A percentile compares a stretch with the other conserved stretches of the same genome.
These are phyloP conservation scores for Elymnias hypermnestra DNA, from an alignment of 1,140 invertebrate genomes.

Conservation along the genomic window DNA sequence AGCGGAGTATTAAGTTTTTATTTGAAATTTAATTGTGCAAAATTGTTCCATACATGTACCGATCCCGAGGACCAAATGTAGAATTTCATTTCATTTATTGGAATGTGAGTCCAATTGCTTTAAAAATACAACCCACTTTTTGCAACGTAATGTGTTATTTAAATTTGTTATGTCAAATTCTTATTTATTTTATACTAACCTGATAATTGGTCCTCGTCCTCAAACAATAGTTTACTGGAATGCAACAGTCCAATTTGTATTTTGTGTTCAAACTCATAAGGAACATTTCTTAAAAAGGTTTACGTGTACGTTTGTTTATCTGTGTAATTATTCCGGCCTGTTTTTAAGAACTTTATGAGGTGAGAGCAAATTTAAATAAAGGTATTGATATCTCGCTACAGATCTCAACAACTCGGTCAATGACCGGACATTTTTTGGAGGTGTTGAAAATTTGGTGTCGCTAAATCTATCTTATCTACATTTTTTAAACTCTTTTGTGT, in stretches of 20 bases:
- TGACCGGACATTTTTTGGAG: too few relatives aligned
- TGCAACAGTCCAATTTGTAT: too few relatives aligned
- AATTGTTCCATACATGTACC: conserved; percentile 59
- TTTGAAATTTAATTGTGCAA: conserved; percentile 59
- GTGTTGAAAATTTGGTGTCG: too few relatives aligned
- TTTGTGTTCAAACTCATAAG: too few relatives aligned
- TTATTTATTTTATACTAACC: conserved; percentile 40
- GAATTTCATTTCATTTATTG: conserved; percentile 5
- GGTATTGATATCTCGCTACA: conserved; percentile 21
- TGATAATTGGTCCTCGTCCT: conserved; percentile 31
- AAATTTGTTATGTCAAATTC: conserved; percentile 25
- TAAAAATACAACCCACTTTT: too few relatives aligned
- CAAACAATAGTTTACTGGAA: conserved; percentile 3
- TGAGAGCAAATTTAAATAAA: conserved; percentile 23
- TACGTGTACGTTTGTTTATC: not conserved
- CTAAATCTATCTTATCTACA: too few relatives aligned
- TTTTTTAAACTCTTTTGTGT: too few relatives aligned
- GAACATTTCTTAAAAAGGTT: too few relatives aligned
- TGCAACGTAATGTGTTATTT: not conserved
- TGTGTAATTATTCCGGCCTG: conserved; percentile 15
- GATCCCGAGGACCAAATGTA: conserved; percentile 31
- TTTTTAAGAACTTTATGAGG: conserved; percentile 22
- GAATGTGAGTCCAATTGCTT: too few relatives aligned
- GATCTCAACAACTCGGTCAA: conserved; percentile 17
- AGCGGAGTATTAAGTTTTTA: conserved; percentile 45